Evolutionary conservation across 1,140 invertebrate genomes (phyloP).

Genomic region (Diachasma alloeum): DNA sequence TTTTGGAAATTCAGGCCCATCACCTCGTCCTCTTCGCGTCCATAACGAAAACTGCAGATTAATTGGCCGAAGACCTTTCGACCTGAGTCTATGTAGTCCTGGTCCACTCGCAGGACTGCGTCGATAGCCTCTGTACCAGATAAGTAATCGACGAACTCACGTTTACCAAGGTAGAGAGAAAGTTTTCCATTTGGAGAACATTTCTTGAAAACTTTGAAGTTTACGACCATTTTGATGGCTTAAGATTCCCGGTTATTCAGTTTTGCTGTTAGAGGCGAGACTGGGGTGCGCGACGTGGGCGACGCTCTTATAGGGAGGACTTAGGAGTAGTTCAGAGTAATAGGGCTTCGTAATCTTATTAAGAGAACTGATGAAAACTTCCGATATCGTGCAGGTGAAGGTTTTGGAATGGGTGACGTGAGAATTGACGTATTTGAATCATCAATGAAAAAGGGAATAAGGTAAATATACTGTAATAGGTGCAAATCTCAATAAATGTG

Average conservation of each 20-base stretch:
- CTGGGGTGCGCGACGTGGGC: constrained; percentile 20
- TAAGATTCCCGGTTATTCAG: not conserved
- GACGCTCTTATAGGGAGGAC: constrained; percentile 34
- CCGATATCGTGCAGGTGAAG: not conserved
- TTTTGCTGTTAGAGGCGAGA: not conserved
- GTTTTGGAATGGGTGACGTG: not conserved
- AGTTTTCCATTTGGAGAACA: constrained; percentile 93
- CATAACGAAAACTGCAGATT: constrained; percentile 96
- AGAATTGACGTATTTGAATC: not conserved
- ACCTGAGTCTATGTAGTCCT: constrained; percentile 84
- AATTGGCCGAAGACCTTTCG: constrained; percentile 93
- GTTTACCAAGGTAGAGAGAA: constrained; percentile 92
- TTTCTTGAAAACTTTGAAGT: constrained; percentile 96
- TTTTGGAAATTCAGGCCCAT: constrained; percentile 98
- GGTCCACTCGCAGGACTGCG: constrained; percentile 91
- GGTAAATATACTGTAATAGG: too few relatives aligned
- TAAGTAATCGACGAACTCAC: constrained; percentile 96
- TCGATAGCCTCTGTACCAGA: constrained; percentile 93
- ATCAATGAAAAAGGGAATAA: too few relatives aligned
- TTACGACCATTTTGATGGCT: constrained; percentile 77
- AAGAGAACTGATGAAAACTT: constrained; percentile 15
- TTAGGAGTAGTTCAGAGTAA: not conserved
- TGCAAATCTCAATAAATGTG: too few relatives aligned
- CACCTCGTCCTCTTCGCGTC: constrained; percentile 97
- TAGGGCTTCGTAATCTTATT: constrained; percentile 49